Evolutionary conservation across 2,797 vertebrate species (phyloP).

Genomic region (Chloroceryle inda): DNA sequence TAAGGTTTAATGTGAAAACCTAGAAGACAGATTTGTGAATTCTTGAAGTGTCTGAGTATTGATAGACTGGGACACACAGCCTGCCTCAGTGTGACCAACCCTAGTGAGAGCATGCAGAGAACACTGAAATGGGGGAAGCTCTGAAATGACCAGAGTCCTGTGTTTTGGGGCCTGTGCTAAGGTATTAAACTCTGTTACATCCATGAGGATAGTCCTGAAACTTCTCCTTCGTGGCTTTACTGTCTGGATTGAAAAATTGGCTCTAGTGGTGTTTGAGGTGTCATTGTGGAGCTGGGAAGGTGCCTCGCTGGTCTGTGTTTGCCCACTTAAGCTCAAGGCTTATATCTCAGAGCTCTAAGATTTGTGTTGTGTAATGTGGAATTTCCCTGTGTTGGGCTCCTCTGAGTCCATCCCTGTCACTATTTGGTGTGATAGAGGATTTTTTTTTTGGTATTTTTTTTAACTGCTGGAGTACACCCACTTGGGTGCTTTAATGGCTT

Average conservation of each 20-base stretch:
- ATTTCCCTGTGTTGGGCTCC: not conserved
- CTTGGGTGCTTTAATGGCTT: not conserved
- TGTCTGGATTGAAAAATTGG: too few species aligned
- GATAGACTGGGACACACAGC: not conserved
- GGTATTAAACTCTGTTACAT: not conserved
- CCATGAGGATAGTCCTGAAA: not conserved
- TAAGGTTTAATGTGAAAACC: not conserved
- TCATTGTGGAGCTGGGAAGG: too few species aligned
- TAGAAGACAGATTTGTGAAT: not conserved
- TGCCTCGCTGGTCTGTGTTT: not conserved
- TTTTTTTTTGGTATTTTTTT: not conserved
- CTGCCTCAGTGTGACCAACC: not conserved
- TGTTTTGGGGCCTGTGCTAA: not conserved
- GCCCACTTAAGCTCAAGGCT: not conserved
- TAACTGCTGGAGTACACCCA: not conserved
- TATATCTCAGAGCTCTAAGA: too few species aligned
- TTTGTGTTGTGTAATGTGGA: not conserved
- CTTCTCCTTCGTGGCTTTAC: too few species aligned
- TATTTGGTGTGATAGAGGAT: not conserved
- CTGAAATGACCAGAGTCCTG: not conserved
- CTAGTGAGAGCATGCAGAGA: rapidly evolving
- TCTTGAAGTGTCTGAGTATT: not conserved
- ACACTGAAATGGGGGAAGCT: not conserved
- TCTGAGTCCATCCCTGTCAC: not conserved
- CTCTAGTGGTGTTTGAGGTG: not conserved